Base-by-base conservation (phyloP, 1,140 invertebrate species). In the Brachionus manjavacas region DNA sequence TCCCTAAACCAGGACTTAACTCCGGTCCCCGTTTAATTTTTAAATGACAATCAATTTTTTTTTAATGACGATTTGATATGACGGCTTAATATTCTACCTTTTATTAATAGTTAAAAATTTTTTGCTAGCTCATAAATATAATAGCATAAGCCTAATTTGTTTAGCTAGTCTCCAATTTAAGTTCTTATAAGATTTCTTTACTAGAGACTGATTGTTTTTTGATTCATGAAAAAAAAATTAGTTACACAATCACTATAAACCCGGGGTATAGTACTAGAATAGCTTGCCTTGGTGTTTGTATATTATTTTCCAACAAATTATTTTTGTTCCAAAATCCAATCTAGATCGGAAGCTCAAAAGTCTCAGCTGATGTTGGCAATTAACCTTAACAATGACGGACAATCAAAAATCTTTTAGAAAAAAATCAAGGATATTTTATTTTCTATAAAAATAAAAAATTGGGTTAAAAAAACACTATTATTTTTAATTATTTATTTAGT, bases 391-490 rank as follows among this genome's bases (percentile, higher is more conserved):
- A 20, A 20, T 8, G 7, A 25, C 52, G 20, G 52, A 25, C 52
- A 60, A 60, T 60, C 16, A 60, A 60, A 60, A 39, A 70, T 4
- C 3, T 3, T 28, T 28, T 3, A n/a, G n/a, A n/a, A n/a, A n/a
- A n/a, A n/a, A 39, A 35, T 43, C 70, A 74, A 74, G 39, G 31
- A 74, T 74, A 41, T 74, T 74, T 41, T 8, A n/a, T 55, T 55
- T 55, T 20, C 8, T 14, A 20, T 16, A 16, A 35, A 31, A 31
- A 35, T 6, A 35, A 35, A 31, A 74, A 74, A 74, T 41, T 74
- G 20, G 70, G 70, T 74, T 74, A 74, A 74, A 74, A 74, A 74
- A 74, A 74, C 70, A 74, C 20, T 39, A 16, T 41, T 41, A 20
- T 28, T 60, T 60, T 60, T 14, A 68, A 68, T 68, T 68, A 35